Base-by-base conservation (phyloP, 2,888 invertebrate species). In the Eupeodes latifasciatus region DNA sequence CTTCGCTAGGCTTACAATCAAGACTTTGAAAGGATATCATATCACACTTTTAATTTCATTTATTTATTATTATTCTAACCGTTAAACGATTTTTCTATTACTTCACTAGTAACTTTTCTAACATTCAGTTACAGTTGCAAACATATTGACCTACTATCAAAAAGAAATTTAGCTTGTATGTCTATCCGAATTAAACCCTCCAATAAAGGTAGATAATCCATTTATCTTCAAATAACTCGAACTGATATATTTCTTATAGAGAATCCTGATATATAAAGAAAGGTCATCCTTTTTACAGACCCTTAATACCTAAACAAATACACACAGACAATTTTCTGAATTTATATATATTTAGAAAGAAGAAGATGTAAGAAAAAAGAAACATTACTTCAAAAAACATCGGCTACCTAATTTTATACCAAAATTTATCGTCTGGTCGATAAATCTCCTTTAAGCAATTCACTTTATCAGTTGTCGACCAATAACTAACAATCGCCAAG, bases 371-470 rank as follows among this genome's bases (percentile, higher is more conserved):
- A n/a, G 19, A 47, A 47, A 61, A 62, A 44, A 40, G 5, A 62
- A 67, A 62, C 27, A 34, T 66, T 34, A 19, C 62, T 69, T 44
- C 51, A 19, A 71, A 76, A 27, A 47, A 66, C 66, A 74, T 76
- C 61, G 74, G 40, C 40, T 59, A 81, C 69, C 64, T 76, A 55
- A 71, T 71, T 71, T 55, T 55, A 55, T 62, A 75, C 44, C 75
- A 19, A 49, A 61, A 72, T 62, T 49, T 66, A 79, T 53, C 80
- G 77, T 69, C 84, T 75, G 71, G 57, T 59, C 88, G 55, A 88
- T 88, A 88, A 88, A 88, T 88, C 85, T 88, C 78, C 71, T 81
- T 88, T 84, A 82, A 88, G 88, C 81, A 88, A 88, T 88, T 81
- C 88, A 85, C 81, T 88, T 88, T 88, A 88, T 88, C 88, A 88